Base-by-base conservation (phyloP, 2,113 vertebrate species). In the Campylorhamphus procurvoides region DNA sequence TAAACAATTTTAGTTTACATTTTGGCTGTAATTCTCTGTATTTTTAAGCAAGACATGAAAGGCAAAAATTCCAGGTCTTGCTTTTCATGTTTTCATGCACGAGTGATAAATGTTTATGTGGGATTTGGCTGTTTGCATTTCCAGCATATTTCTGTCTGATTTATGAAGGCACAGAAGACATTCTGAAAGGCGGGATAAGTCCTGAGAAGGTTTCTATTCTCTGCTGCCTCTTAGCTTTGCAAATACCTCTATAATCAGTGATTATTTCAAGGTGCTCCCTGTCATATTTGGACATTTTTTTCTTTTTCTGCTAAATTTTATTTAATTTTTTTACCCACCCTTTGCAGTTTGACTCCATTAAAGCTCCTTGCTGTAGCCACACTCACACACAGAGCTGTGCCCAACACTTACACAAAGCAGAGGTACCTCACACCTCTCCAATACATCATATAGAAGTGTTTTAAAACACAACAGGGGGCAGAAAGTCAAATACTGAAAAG, bases 111-210 rank as follows among this genome's bases (percentile, higher is more conserved):
- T 69, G 27, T 85, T 96, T 86, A 11, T 60, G 76, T 73, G 67
- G 86, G 53, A 86, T 86, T 69, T 74, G 79, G 39, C 33, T 86
- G 83, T 94, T 95, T 83, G 74, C 60, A 81, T 91, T 96, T 81
- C 50, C 79, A 96, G 89, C 75, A 28, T 92, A 76, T 80, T 94
- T 95, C 55, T 40, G 46, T 39, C 79, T 84, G 40, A 23, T 86
- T 80, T 66, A 20, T 40, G 64, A 92, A 28, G 31, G 18, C 2
- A 1, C 53, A 47, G 35, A 79, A 69, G 46, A 28, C 67, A 52
- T n/a, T 79, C 75, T 33, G 44, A 60, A 76, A 64, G 63, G 9
- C 64, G 84, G 72, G 44, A 22, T 74, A 13, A 53, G 50, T 69
- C 63, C 66, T 76, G 75, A 83, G 86, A 52, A 42, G 46, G n/a